These are phyloP conservation scores for Macaca nemestrina DNA, from an alignment of 2,113 vertebrate species.

Conservation along the genomic window DNA sequence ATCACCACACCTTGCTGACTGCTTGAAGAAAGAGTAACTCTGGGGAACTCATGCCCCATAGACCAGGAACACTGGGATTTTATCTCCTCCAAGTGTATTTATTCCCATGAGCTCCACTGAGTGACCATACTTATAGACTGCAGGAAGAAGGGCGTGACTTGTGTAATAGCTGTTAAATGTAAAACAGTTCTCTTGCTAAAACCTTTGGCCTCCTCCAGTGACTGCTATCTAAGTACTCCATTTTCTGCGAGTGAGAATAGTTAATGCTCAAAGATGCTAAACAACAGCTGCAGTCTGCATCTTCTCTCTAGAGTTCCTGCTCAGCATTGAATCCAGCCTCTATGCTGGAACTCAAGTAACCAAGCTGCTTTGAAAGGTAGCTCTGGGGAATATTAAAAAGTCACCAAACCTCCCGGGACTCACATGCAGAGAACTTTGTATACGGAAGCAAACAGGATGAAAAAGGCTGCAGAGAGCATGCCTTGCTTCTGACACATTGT, in stretches of 20 bases:
- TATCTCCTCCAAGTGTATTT: neutral
- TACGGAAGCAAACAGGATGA: neutral
- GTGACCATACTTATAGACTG: neutral
- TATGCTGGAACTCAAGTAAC: neutral
- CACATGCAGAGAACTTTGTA: neutral
- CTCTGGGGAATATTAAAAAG: conserved; percentile 32
- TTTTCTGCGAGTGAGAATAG: neutral
- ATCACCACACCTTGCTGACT: neutral
- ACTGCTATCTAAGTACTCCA: neutral
- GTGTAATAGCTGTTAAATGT: neutral
- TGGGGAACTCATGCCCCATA: neutral
- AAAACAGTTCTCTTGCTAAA: neutral
- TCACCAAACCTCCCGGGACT: neutral
- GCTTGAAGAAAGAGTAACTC: neutral
- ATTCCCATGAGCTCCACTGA: neutral
- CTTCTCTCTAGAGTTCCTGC: neutral
- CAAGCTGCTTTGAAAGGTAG: neutral
- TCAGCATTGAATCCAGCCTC: neutral
- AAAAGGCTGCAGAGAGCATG: neutral
- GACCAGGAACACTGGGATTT: neutral
- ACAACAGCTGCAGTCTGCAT: no score
- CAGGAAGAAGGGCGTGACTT: neutral
- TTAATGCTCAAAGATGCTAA: neutral
- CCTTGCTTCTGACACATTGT: neutral
- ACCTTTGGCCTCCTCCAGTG: neutral